Base-by-base conservation (phyloP, 2,888 invertebrate genomes). In the Agrochola litura region DNA sequence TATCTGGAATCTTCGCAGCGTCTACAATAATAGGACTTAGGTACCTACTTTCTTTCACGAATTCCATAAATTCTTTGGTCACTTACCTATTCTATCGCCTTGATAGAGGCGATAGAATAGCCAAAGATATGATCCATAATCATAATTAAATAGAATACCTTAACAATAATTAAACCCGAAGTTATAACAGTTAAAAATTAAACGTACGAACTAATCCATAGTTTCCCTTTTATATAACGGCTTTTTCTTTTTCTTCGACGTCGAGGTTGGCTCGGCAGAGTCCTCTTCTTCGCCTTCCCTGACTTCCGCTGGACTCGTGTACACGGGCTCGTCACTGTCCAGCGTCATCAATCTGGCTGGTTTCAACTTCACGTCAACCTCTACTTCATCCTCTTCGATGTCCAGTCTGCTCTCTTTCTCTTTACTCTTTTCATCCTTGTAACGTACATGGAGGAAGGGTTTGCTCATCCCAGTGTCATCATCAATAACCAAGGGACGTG, bases 151-250 rank as follows among this genome's bases (percentile, higher is more conserved):
- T 22, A 43, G 1, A 10, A 22, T 30, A 16, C 22, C 30, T n/a
- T 46, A 43, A 66, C 30, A 37, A 25, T 65, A 30, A 25, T 25
- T 22, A 49, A 52, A 72, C 37, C 14, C 1, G 6, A 49, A 54
- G 16, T 16, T 6, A 4, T 52, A 52, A 25, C 41, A 70, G 25
- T 41, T 30, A 22, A 9, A 52, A 77, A 52, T 10, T 5, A 58
- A 56, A 61, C 12, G 22, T 71, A 30, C 4, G 2, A 75, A 46
- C 22, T 79, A 79, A 60, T 79, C 78, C 78, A 82, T 79, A 16
- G 82, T 79, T 65, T 79, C 82, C 6, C 78, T 82, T 60, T 14
- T 82, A 52, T 78, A 78, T 56, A 68, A 37, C 6, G 76, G 78
- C 22, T 82, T 79, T 37, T 78, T 78, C 16, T 82, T 79, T 46